These are phyloP conservation scores for Nasonia oneida DNA, from an alignment of 2,888 invertebrate genomes.

Conservation along the genomic window DNA sequence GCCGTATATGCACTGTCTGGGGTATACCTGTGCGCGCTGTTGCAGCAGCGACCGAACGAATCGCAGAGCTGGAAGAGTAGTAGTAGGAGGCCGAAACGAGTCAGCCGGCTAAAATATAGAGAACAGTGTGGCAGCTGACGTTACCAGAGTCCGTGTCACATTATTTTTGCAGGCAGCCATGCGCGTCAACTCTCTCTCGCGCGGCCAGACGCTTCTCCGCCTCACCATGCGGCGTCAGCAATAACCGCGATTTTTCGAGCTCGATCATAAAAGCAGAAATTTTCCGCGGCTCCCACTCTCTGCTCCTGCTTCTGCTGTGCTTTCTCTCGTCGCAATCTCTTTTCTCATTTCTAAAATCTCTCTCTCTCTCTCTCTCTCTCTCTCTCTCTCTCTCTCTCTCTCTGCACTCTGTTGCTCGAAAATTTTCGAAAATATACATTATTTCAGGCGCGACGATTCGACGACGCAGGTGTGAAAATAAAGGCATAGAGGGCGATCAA, in stretches of 20 bases:
- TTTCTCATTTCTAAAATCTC: not conserved
- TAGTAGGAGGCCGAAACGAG: slow-evolving; percentile 60
- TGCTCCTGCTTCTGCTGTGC: not conserved
- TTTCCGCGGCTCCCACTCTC: slow-evolving; percentile 34
- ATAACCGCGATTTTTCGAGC: slow-evolving; percentile 69
- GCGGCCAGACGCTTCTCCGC: slow-evolving; percentile 53
- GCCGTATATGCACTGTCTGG: too few relatives aligned
- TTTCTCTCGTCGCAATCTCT: not conserved
- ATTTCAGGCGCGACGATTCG: not conserved
- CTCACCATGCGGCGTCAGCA: slow-evolving; percentile 69
- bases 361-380: not conserved
- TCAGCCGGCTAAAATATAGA: slow-evolving; percentile 52
- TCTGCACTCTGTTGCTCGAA: not conserved
- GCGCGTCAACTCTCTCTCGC: slow-evolving; percentile 67
- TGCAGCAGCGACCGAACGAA: not conserved
- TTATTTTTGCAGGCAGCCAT: slow-evolving; percentile 75
- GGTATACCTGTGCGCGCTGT: not conserved
- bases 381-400: not conserved
- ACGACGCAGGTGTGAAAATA: not conserved
- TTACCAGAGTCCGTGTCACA: slow-evolving; percentile 73
- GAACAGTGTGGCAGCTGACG: slow-evolving; percentile 71
- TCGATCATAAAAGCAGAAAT: slow-evolving; percentile 61
- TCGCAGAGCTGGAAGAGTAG: not conserved
- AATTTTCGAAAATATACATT: not conserved
- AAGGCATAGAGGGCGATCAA: not conserved